phyloP scores from a whole-genome alignment of 2,888 invertebrate species.

The Acronicta aceris region DNA sequence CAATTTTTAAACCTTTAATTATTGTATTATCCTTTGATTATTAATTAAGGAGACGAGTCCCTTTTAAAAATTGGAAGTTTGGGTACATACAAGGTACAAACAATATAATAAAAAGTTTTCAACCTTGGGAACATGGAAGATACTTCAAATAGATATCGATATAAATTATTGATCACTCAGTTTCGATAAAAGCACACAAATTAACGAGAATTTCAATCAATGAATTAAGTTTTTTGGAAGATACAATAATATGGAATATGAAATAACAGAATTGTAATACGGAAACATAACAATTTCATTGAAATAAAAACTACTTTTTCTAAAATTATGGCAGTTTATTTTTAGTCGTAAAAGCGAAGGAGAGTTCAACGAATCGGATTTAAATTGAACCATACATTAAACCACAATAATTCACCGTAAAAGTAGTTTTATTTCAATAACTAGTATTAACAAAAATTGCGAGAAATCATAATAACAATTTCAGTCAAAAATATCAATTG shows the following conservation, averaged over 20 bases:
- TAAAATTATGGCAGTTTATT: slow-evolving; percentile 15
- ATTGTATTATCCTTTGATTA: no score
- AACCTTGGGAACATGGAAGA: background rate
- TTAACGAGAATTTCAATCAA: slow-evolving; percentile 39
- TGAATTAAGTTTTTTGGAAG: slow-evolving; percentile 35
- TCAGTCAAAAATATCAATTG: slow-evolving; percentile 31
- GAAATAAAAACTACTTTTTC: slow-evolving; percentile 12
- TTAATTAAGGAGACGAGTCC: no score
- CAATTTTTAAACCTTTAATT: no score
- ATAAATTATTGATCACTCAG: slow-evolving; percentile 25
- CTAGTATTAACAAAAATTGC: background rate
- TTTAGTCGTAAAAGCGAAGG: no score
- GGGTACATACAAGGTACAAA: no score
- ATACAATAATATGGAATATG: slow-evolving; percentile 20
- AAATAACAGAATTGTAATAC: background rate
- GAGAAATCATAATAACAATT: slow-evolving; percentile 1
- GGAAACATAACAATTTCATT: background rate
- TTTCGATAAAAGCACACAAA: slow-evolving; percentile 55
- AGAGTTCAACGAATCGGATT: no score
- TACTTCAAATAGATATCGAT: background rate
- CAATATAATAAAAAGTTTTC: slow-evolving; percentile 1
- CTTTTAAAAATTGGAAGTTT: no score
- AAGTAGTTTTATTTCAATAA: background rate
- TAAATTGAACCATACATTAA: no score
- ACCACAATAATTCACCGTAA: background rate